Base-by-base conservation (phyloP, 2,888 invertebrate species). In the Ormyrus thymus region DNA sequence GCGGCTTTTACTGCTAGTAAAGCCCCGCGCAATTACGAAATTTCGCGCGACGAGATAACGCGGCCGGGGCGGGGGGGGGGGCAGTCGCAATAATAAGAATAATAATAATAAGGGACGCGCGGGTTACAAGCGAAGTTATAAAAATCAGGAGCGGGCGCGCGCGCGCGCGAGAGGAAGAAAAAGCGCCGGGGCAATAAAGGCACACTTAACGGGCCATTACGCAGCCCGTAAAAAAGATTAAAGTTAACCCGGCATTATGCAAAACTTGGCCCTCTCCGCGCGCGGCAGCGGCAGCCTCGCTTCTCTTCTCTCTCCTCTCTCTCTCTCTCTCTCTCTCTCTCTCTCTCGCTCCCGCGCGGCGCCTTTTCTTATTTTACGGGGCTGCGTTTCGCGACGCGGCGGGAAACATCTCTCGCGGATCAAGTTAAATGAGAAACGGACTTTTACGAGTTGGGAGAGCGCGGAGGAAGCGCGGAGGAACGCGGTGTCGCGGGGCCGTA, bases 191-290 rank as follows among this genome's bases (percentile, higher is more conserved):
- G 73, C 64, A 79, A 79, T 86, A 85, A 86, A 84, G 82, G 81
- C 79, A 81, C 79, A 81, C 83, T 85, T 85, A 87, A 87, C 83
- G 87, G 85, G 83, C 85, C 85, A 87, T 87, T 86, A 86, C 82
- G 83, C 80, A 81, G 84, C 82, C 84, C 85, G 83, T 87, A 87
- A 87, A 87, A 86, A 85, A 86, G 87, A 87, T 87, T 86, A 86
- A 85, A 86, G 85, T 87, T 86, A 86, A 87, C 86, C 84, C 83
- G 84, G 83, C 85, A 86, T 88, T 87, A 87, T 86, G 86, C 85
- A 86, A 86, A 87, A 86, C 86, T 86, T 83, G 29, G 82, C 82
- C 81, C 83, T 81, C 75, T 78, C 53, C 15, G 13, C 45, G 6
- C 48, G 6, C 50, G 2, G 70, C 50, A n/a, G 29, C 68, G 1